Evolutionary conservation across 1,140 invertebrate genomes (phyloP), one percentile per base, ranked within the genome.

Genomic region (Drosophila neocordata): DNA sequence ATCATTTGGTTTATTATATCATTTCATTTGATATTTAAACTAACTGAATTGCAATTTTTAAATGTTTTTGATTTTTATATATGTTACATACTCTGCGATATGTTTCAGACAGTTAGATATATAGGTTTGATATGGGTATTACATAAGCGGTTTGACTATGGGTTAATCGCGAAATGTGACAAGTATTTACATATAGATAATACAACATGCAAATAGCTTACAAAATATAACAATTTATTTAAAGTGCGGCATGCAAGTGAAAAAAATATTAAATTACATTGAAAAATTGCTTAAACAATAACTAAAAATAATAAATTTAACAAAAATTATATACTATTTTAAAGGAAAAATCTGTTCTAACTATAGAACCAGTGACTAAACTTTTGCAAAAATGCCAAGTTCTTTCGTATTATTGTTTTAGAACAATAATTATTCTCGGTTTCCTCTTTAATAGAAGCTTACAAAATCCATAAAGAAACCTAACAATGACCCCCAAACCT

Each of bases 31-130:
- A 13, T 64, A 31, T 11, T 20, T 9, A 6, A 57, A 35, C 55
- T 31, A 12, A 18, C 27, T 57, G 55, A 31, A 37, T 57, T 57
- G 55, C 55, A 57, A 31, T 4, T 57, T 18, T 34, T 15, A 11
- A 35, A 35, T 57, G 55, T 35, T 57, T 34, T 57, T 61, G 65
- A 34, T 38, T 51, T 68, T 4, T 1, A 31, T 6, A 53, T 20
- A 55, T 38, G 56, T 20, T 55, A 68, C 64, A 65, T 55, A 61
- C 48, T 56, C 27, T 57, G 34, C 31, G 22, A 57, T 35, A 57
- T 35, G 55, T 48, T 48, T 48, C 15, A 48, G 41, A 48, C 41
- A 48, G 4, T 20, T 11, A 31, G 4, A 31, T 4, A 31, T 31
- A 31, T 31, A 4, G 3, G 9, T 48, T 48, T 18, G 15, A 48